phyloP scores from a whole-genome alignment of 2,797 vertebrate genomes.

The Peromyscus nudipes region DNA sequence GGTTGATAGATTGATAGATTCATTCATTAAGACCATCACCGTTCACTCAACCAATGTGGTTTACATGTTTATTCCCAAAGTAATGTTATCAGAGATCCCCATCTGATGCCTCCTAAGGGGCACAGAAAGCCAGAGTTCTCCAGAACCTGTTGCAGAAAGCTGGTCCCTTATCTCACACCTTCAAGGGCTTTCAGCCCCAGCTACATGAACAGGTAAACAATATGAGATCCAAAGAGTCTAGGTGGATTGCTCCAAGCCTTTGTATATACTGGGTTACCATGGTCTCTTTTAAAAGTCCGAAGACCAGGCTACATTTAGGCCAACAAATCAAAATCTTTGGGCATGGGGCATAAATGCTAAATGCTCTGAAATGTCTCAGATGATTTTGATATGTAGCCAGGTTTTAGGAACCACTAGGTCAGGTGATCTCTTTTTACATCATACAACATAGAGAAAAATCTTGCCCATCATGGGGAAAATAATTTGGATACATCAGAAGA shows the following conservation, averaged over 20 bases:
- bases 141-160: conserved; percentile 24
- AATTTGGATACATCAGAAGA: not conserved
- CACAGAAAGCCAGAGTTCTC: not conserved
- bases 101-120: not conserved
- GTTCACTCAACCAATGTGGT: conserved; percentile 17
- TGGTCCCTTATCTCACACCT: not conserved
- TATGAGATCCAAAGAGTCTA: conserved; percentile 4
- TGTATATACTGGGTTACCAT: not conserved
- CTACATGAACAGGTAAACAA: not conserved
- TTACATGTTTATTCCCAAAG: conserved; percentile 35
- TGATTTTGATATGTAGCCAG: conserved; percentile 13
- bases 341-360: not conserved
- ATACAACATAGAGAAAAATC: not conserved
- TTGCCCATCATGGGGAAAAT: not conserved
- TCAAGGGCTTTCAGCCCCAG: conserved; percentile 25
- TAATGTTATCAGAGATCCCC: conserved; percentile 30
- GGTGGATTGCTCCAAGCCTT: not conserved
- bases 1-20: conserved; percentile 57
- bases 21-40: conserved; percentile 46
- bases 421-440: not conserved
- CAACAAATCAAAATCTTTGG: not conserved
- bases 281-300: not conserved
- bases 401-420: not conserved
- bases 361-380: not conserved
- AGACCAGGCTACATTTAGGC: not conserved